phyloP scores from a whole-genome alignment of 2,888 invertebrate genomes.

The Glyphotaelius pellucidus region DNA sequence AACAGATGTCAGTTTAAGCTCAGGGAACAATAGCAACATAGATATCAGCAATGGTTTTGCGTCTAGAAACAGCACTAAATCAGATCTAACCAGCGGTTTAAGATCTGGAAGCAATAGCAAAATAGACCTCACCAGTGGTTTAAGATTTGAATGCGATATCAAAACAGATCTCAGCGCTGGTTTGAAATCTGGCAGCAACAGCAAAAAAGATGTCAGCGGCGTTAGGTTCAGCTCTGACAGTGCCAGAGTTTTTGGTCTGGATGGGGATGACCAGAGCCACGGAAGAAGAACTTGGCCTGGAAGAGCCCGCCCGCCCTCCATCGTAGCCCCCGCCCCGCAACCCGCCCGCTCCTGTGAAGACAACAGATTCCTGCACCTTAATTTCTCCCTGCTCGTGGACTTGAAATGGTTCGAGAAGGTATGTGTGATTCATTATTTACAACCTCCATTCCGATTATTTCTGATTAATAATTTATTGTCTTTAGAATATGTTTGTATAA shows the following conservation, averaged over 20 bases:
- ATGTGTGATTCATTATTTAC: conserved; percentile 68
- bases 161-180: not conserved
- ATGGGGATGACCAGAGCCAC: conserved; percentile 8
- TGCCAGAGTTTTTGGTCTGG: not conserved
- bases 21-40: not conserved
- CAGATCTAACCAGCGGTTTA: not conserved
- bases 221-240: conserved; percentile 30
- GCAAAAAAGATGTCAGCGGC: not conserved
- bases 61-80: not conserved
- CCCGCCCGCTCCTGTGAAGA: conserved; percentile 76
- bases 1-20: no score
- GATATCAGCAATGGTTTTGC: not conserved
- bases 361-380: conserved; percentile 82
- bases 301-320: conserved; percentile 67
- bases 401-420: conserved; percentile 83
- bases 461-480: not conserved
- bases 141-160: not conserved
- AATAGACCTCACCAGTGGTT: not conserved
- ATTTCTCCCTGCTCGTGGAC: conserved; percentile 80
- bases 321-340: conserved; percentile 60
- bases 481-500: not conserved
- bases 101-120: not conserved
- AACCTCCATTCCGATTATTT: not conserved
- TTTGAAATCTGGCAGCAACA: not conserved
- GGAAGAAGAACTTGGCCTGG: conserved; percentile 71